These are phyloP conservation scores for Pseudococcus longispinus DNA, from an alignment of 2,888 invertebrate species.

Conservation along the genomic window DNA sequence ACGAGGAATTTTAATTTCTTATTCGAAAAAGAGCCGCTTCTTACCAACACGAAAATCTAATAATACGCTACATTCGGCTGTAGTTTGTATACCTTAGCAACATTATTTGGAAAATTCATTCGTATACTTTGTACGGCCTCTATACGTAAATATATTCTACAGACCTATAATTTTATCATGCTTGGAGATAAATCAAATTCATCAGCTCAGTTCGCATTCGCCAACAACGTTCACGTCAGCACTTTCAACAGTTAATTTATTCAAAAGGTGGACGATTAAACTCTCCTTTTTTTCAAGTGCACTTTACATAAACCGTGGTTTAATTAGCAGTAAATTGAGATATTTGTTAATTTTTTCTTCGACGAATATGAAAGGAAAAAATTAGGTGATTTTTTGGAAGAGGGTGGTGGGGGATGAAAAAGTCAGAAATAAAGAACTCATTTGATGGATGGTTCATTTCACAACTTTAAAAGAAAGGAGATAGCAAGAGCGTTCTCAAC, in stretches of 20 bases:
- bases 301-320: background rate
- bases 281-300: background rate
- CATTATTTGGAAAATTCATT: conserved; percentile 3
- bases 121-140: background rate
- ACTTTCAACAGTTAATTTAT: background rate
- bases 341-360: background rate
- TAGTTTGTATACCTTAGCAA: conserved; percentile 27
- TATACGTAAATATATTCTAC: background rate
- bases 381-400: too few species aligned
- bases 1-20: background rate
- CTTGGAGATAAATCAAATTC: conserved; percentile 14
- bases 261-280: background rate
- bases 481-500: too few species aligned
- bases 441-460: too few species aligned
- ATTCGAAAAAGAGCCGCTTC: background rate
- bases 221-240: background rate
- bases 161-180: conserved; percentile 8
- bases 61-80: background rate
- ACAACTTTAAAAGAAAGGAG: too few species aligned
- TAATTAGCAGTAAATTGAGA: background rate
- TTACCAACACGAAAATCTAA: background rate
- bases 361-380: too few species aligned
- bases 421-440: too few species aligned
- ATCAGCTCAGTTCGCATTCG: background rate
- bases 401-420: too few species aligned